A percentile compares a stretch with the other conserved stretches of the same genome.
phyloP scores from a whole-genome alignment of 2,797 vertebrate species.

The Telmatherina bonti region DNA sequence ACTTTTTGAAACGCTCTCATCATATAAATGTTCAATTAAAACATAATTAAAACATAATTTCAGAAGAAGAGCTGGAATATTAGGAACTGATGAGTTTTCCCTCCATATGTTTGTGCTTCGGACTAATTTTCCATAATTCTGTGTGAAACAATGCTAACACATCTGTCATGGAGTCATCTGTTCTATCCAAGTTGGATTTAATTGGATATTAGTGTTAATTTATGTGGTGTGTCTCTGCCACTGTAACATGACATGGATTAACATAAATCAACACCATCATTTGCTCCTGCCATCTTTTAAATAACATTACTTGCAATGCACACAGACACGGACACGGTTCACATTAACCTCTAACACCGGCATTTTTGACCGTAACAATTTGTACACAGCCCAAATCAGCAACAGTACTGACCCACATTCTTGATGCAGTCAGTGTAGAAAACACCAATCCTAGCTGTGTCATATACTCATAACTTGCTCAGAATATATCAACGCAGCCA shows the following conservation, averaged over 20 bases:
- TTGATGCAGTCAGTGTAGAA: conserved; percentile 28
- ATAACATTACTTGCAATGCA: conserved; percentile 58
- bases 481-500: conserved; percentile 1
- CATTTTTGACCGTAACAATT: conserved; percentile 31
- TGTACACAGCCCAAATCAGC: conserved; percentile 33
- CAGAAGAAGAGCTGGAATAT: too few relatives aligned
- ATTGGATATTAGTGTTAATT: conserved; percentile 76
- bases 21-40: conserved; percentile 13
- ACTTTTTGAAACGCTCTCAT: conserved; percentile 20
- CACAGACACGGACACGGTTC: conserved; percentile 38
- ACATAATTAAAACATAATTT: too few relatives aligned
- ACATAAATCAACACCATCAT: conserved; percentile 68
- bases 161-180: conserved; percentile 44
- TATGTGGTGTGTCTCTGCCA: conserved; percentile 62
- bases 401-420: conserved; percentile 65
- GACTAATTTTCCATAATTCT: conserved; percentile 57
- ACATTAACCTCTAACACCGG: conserved; percentile 49
- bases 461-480: conserved; percentile 16
- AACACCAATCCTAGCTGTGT: conserved; percentile 31
- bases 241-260: conserved; percentile 74
- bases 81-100: too few relatives aligned
- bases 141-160: conserved; percentile 51
- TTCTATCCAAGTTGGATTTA: conserved; percentile 62
- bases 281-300: conserved; percentile 61
- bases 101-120: conserved; percentile 40